Percentiles rank a stretch among this genome's conserved stretches.
Evolutionary conservation across 2,797 vertebrate genomes (phyloP).

Genomic region (Pseudomugil tenellus): DNA sequence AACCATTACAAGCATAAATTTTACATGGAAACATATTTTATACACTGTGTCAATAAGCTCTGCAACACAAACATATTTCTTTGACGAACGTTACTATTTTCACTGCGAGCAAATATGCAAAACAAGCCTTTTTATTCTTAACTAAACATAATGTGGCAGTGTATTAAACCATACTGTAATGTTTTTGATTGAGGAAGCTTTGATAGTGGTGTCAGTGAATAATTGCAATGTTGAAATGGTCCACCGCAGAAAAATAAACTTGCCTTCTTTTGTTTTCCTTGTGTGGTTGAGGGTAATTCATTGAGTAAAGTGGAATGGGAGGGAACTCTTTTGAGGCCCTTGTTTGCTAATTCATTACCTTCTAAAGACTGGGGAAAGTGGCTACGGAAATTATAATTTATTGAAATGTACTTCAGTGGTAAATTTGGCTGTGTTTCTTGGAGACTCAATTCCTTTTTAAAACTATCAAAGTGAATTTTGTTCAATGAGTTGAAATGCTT

Average conservation of each 20-base stretch:
- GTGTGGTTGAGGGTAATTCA: conserved; percentile 78
- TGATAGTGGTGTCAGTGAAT: conserved; percentile 77
- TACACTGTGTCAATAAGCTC: conserved; percentile 21
- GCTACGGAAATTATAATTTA: conserved; percentile 81
- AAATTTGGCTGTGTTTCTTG: conserved; percentile 71
- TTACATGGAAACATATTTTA: conserved; percentile 20
- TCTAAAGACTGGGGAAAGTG: conserved; percentile 68
- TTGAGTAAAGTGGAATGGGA: conserved; percentile 74
- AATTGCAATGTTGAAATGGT: conserved; percentile 75
- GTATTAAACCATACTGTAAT: conserved; percentile 45
- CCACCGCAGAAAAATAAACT: conserved; percentile 81
- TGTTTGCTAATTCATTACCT: conserved; percentile 81
- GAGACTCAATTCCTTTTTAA: conserved; percentile 43
- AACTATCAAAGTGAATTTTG: conserved; percentile 58
- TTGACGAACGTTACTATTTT: conserved; percentile 24
- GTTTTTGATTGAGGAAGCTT: conserved; percentile 71
- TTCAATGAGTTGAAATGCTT: conserved; percentile 64
- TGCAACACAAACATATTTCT: conserved; percentile 15
- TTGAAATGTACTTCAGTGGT: conserved; percentile 80
- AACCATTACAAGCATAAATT: conserved; percentile 22
- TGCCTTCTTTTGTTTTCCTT: conserved; percentile 80
- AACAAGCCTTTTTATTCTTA: conserved; percentile 26
- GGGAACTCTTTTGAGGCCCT: conserved; percentile 70
- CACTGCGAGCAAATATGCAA: conserved; percentile 39
- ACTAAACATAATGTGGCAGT: conserved; percentile 53